Base-by-base conservation (phyloP, 2,113 vertebrate species). In the Equus quagga region DNA sequence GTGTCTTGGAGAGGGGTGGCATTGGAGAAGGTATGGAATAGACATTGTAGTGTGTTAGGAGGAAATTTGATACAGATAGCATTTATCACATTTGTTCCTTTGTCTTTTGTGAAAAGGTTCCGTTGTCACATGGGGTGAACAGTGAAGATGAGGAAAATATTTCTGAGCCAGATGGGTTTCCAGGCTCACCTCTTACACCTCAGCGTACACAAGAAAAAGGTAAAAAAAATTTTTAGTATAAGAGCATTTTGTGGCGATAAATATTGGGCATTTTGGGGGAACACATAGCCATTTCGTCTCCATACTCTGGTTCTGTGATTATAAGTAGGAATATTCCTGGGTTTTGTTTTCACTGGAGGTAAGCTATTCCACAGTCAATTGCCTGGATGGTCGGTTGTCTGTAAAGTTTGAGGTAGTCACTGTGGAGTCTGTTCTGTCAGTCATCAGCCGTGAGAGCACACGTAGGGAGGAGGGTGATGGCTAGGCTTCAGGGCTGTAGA, bases 131-230 rank as follows among this genome's bases (percentile, higher is more conserved):
- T 31, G 2, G 33, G 64, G 26, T 65, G 67, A 56, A 96, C 56
- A 60, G 18, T 87, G 97, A 97, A 21, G 85, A 97, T 33, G 94
- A 98, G 1, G 95, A 98, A 13, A 31, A 0, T 23, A 44, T 90
- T 95, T 95, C 97, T 89, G 70, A 60, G 46, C 96, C 96, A 89
- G 90, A 82, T 24, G 97, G 84, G 4, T 46, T 94, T 92, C 91
- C 96, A 36, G 18, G 76, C 49, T 36, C 83, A 24, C 91, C 51
- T 90, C 60, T 75, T 2, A 69, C 51, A 33, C 93, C 97, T 62
- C 82, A 46, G 83, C 1, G 6, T 1, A 1, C 70, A 9, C 92
- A 94, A 93, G 72, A 1, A 75, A 97, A 98, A 98, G 98, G 99
- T 99, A 98, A 98, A 69, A 64, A 89, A 19, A 56, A 21, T 81